These are phyloP conservation scores for Pagrus major DNA, from an alignment of 2,113 vertebrate species.

Conservation along the genomic window DNA sequence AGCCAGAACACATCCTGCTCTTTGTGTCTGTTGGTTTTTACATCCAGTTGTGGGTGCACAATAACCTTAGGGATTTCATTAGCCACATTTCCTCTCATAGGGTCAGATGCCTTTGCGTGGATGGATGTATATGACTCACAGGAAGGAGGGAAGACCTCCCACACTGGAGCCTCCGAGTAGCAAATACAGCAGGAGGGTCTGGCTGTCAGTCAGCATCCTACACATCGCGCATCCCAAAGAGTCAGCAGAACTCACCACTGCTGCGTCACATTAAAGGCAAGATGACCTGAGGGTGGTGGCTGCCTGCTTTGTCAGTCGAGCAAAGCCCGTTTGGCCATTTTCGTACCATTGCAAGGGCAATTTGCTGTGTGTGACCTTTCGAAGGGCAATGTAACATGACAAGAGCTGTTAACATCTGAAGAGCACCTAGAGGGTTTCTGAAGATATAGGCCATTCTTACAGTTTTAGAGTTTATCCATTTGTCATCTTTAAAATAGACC, in stretches of 20 bases:
- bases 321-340: constrained; percentile 68
- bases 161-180: constrained; percentile 26
- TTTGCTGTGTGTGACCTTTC: constrained; percentile 80
- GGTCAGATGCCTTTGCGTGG: constrained; percentile 48
- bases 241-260: constrained; percentile 73
- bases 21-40: neutral
- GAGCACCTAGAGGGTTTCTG: constrained; percentile 63
- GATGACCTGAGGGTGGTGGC: constrained; percentile 68
- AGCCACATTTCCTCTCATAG: constrained; percentile 48
- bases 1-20: neutral
- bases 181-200: constrained; percentile 38
- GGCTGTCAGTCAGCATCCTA: constrained; percentile 62
- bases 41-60: neutral
- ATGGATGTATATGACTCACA: constrained; percentile 52
- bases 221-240: constrained; percentile 56
- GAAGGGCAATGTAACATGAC: constrained; percentile 77
- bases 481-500: constrained; percentile 49
- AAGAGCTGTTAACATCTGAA: constrained; percentile 74
- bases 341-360: constrained; percentile 71
- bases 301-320: constrained; percentile 75
- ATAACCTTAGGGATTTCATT: constrained; percentile 49
- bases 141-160: constrained; percentile 55
- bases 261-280: constrained; percentile 69
- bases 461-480: constrained; percentile 58
- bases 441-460: constrained; percentile 63